phyloP scores from a whole-genome alignment of 2,797 vertebrate genomes.

The Siniperca undulata region DNA sequence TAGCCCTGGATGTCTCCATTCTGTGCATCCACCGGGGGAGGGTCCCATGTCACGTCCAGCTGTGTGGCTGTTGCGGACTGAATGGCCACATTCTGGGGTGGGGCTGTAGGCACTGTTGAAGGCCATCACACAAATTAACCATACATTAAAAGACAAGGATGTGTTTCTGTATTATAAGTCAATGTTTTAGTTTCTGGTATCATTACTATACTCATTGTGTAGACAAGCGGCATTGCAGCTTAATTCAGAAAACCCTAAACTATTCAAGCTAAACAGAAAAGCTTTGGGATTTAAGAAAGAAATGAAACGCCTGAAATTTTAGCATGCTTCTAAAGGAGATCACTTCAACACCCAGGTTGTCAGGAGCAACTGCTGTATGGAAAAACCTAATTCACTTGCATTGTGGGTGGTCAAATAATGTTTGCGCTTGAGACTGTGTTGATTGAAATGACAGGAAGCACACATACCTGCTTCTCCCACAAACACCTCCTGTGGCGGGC shows the following conservation, averaged over 20 bases:
- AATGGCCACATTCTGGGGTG: slow-evolving; percentile 90
- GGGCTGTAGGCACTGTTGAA: slow-evolving; percentile 90
- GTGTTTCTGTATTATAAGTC: not conserved
- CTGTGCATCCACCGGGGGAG: slow-evolving; percentile 90
- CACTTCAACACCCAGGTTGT: not conserved
- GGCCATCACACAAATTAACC: not conserved
- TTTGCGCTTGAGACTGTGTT: not conserved
- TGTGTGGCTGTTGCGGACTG: slow-evolving; percentile 93
- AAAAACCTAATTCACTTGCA: not conserved
- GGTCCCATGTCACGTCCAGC: slow-evolving; percentile 95
- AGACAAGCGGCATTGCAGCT: not conserved
- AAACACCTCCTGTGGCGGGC: slow-evolving; percentile 94
- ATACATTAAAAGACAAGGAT: not conserved
- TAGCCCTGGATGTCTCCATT: slow-evolving; percentile 98
- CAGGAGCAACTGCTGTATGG: not conserved
- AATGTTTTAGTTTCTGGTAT: not conserved
- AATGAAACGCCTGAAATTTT: slow-evolving; percentile 12
- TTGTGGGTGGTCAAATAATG: not conserved
- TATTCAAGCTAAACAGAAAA: not conserved
- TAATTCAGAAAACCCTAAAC: not conserved
- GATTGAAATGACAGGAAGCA: slow-evolving; percentile 14
- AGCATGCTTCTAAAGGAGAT: slow-evolving; percentile 3
- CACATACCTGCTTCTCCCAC: slow-evolving; percentile 95
- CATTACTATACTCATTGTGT: not conserved
- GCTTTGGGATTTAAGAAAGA: not conserved